These are phyloP conservation scores for Atta cephalotes DNA, from an alignment of 1,140 invertebrate genomes.

Conservation along the genomic window DNA sequence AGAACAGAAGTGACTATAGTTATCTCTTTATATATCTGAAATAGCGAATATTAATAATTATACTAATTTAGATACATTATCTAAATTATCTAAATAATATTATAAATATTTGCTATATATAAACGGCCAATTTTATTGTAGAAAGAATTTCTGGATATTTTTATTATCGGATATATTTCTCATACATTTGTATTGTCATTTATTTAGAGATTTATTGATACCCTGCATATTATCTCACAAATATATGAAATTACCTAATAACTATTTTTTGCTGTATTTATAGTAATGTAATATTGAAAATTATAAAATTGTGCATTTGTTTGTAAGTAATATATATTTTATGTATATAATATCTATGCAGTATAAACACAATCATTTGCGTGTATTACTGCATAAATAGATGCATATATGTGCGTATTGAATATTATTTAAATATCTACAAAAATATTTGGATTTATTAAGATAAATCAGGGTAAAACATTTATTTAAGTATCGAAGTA, in stretches of 20 bases:
- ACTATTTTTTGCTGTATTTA: slow-evolving; percentile 21
- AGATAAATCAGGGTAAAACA: slow-evolving; percentile 10
- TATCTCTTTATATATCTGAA: slow-evolving; percentile 30
- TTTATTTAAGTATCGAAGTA: slow-evolving; percentile 26
- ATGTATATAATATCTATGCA: slow-evolving; percentile 59
- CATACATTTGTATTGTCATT: slow-evolving; percentile 10
- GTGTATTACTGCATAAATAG: slow-evolving; percentile 49
- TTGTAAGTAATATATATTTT: slow-evolving; percentile 54
- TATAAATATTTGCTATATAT: slow-evolving; percentile 37
- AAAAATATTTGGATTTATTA: slow-evolving; percentile 46
- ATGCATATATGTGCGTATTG: slow-evolving; percentile 37
- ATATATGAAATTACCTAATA: slow-evolving; percentile 16
- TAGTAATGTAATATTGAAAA: background rate
- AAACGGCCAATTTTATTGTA: slow-evolving; percentile 7
- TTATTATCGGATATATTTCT: slow-evolving; percentile 3
- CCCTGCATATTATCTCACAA: slow-evolving; percentile 22
- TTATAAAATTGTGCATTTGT: slow-evolving; percentile 36
- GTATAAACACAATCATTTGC: slow-evolving; percentile 37
- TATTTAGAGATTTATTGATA: background rate
- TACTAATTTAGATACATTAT: slow-evolving; percentile 14
- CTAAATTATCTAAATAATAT: background rate
- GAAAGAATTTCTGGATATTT: slow-evolving; percentile 19
- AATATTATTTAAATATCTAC: slow-evolving; percentile 40
- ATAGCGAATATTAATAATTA: slow-evolving; percentile 36
- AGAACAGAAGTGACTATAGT: background rate